Evolutionary conservation across 2,888 invertebrate species (phyloP).

Genomic region (Schrankia costaestrigalis): DNA sequence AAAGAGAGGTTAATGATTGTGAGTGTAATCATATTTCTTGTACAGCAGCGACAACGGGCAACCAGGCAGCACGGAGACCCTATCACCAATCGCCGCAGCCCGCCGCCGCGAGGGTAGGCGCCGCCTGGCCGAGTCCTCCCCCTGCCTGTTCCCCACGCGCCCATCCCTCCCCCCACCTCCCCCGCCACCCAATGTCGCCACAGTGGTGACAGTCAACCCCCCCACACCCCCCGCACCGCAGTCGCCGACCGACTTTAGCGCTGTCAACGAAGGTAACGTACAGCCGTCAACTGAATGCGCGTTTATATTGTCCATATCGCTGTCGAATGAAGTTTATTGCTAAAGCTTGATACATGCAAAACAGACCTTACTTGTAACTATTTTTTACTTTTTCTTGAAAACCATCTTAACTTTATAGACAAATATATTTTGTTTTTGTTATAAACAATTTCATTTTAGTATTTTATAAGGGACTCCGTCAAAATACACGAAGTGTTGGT

Average conservation of each 20-base stretch:
- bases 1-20: neutral
- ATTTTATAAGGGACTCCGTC: no score
- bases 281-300: conserved; percentile 60
- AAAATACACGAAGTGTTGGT: no score
- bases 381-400: no score
- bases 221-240: conserved; percentile 12
- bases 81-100: conserved; percentile 39
- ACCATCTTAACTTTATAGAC: no score
- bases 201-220: no score
- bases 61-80: conserved; percentile 59
- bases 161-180: conserved; percentile 60
- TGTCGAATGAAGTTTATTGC: neutral
- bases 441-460: no score
- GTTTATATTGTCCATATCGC: conserved; percentile 13
- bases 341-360: conserved; percentile 2
- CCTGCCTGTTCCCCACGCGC: conserved; percentile 61
- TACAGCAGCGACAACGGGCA: conserved; percentile 69
- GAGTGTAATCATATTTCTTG: conserved; percentile 6
- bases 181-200: conserved; percentile 51
- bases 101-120: conserved; percentile 51
- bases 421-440: no score
- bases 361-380: no score
- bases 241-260: conserved; percentile 65
- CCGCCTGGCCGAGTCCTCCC: conserved; percentile 61
- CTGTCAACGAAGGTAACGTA: conserved; percentile 75